Evolutionary conservation across 2,113 vertebrate genomes (phyloP).

Genomic region (Serinus canaria): DNA sequence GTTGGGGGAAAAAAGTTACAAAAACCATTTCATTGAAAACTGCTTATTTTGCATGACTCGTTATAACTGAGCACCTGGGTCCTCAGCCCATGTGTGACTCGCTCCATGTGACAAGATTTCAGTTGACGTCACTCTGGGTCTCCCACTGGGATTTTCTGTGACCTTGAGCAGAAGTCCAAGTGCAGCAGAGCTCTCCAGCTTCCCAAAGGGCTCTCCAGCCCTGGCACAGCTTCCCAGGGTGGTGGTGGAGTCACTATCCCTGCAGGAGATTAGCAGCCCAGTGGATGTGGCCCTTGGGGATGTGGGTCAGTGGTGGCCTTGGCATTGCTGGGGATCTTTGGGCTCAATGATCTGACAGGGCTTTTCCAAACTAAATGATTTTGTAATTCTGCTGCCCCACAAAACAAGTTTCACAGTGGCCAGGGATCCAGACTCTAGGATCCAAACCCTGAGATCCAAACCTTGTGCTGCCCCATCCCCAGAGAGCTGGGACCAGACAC

Average conservation of each 20-base stretch:
- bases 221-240: background rate
- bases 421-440: background rate
- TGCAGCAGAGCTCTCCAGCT: background rate
- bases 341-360: background rate
- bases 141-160: background rate
- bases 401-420: background rate
- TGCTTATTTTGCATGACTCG: accelerated
- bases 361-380: background rate
- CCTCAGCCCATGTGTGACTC: background rate
- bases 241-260: background rate
- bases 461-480: background rate
- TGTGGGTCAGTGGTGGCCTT: background rate
- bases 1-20: background rate
- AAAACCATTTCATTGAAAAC: background rate
- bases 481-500: background rate
- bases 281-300: background rate
- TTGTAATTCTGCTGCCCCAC: background rate
- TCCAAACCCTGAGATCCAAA: background rate
- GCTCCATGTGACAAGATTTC: background rate
- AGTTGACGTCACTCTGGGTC: background rate
- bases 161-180: background rate
- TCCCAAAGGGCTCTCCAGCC: background rate
- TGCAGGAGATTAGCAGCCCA: background rate
- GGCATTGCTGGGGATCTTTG: background rate
- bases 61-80: background rate